Base-by-base conservation (phyloP, 2,113 vertebrate genomes). In the Micronycteris hirsuta region DNA sequence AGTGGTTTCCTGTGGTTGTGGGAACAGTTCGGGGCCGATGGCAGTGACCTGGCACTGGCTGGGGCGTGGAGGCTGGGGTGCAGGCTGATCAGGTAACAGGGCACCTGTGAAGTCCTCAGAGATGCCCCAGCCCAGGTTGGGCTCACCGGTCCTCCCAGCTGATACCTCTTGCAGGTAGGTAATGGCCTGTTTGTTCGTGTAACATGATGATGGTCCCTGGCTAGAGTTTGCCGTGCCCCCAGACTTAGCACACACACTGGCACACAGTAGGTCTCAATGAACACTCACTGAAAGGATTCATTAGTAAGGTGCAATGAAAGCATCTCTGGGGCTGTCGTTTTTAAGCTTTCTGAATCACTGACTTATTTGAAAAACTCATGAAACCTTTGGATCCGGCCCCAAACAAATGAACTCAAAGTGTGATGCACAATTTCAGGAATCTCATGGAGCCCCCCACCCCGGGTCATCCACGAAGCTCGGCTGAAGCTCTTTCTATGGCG, bases 1-100 rank as follows among this genome's bases (percentile, higher is more conserved):
- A 45, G 26, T 1, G 3, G 38, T 49, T 68, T 5, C 9, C 7
- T 0, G 16, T 5, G 16, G 22, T 24, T 26, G 22, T 26, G 22
- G 24, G 73, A 41, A 38, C 41, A n/a, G 28, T 47, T 5, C 0
- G 0, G 28, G 41, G 10, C 41, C 14, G 5, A 12, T 45, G 9
- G 36, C 31, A 4, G 19, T 8, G 1, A 19, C 31, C 3, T 14
- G 84, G n/a, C 5, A 0, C 4, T 3, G 20, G 16, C 73, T 47
- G 33, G 43, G 19, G 16, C 9, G 20, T 19, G 47, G 58, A 19
- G 31, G 68, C 43, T 41, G 54, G n/a, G 52, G 54, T 78, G 70
- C 36, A 31, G 54, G n/a, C 19, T 4, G 26, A 2, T 33, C 5
- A 26, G 20, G 36, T 3, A 11, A 26, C 26, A 11, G n/a, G 10